A percentile compares a stretch with the other conserved stretches of the same genome.
phyloP scores from a whole-genome alignment of 53 echinoderm and acorn worm genomes.

The Paracentrotus lividus region DNA sequence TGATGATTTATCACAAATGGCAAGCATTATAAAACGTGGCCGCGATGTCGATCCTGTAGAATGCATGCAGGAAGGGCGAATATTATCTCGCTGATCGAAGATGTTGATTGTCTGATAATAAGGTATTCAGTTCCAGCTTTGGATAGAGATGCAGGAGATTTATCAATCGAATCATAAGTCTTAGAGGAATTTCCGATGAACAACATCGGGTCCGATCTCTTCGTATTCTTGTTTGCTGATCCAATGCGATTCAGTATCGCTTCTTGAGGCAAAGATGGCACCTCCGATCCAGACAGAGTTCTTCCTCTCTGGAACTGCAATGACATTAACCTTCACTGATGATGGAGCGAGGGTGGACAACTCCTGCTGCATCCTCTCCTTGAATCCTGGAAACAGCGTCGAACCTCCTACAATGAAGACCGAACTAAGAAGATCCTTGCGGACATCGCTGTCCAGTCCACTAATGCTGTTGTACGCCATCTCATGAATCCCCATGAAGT shows the following conservation, averaged over 20 bases:
- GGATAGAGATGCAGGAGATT: background rate
- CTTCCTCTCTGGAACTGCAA: conserved; percentile 27
- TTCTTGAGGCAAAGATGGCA: conserved; percentile 12
- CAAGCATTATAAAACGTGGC: too few species aligned
- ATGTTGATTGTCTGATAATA: too few species aligned
- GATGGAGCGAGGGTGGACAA: background rate
- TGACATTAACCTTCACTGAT: background rate
- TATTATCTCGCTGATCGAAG: too few species aligned
- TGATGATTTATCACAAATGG: too few species aligned
- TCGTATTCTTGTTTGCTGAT: conserved; percentile 92
- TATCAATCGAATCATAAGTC: background rate
- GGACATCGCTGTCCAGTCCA: conserved; percentile 27
- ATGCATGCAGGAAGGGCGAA: too few species aligned
- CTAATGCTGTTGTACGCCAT: conserved; percentile 43
- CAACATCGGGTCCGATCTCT: conserved; percentile 84
- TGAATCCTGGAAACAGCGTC: conserved; percentile 34
- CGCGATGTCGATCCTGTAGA: too few species aligned
- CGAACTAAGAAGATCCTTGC: conserved; percentile 31
- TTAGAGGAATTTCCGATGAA: conserved; percentile 83
- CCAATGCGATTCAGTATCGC: conserved; percentile 75
- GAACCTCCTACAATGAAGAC: conserved; percentile 42
- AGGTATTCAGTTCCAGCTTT: too few species aligned
- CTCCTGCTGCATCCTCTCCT: background rate
- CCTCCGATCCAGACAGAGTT: conserved; percentile 52
- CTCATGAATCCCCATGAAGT: conserved; percentile 29